Base-by-base conservation (phyloP, 1,140 invertebrate genomes). In the Alviniconcha marisindica region DNA sequence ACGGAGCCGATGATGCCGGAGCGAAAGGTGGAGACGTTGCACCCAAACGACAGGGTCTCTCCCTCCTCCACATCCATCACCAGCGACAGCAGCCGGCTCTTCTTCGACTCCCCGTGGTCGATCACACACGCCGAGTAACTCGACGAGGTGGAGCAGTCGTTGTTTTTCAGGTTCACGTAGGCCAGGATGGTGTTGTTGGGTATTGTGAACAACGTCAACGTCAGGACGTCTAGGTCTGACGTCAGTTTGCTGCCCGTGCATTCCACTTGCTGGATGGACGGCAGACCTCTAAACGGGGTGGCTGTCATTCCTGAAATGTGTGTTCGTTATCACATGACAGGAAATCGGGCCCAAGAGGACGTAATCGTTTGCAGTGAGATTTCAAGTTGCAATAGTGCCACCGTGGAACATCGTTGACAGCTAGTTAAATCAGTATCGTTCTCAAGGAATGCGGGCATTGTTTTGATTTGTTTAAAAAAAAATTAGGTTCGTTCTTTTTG, bases 101-200 rank as follows among this genome's bases (percentile, higher is more conserved):
- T 60, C 18, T 51, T 31, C 28, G 51, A 40, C n/a, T 60, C 54
- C 44, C 5, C 44, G 51, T 56, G 77, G 36, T 40, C 36, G 51
- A 78, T 78, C 18, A 60, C 28, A 40, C 77, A 78, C 18, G 77
- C 77, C 14, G 77, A 56, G 33, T 60, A 78, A 5, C 15, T 31
- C n/a, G 21, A 63, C 0, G 51, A 60, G 28, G 77, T 78, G 28
- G 77, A 78, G 36, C 77, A 78, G 31, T 60, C 31, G 24, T 63
- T 78, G 54, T 38, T 63, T 18, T 78, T 78, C 51, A 78, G 36
- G 18, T 60, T 78, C 14, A 78, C 77, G 77, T 31, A 78, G 77
- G 77, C 77, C 48, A 78, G 51, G 12, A 78, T 60, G n/a, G 33
- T n/a, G 33, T 40, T 21, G 21, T 56, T 24, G n/a, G 15, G n/a